Conservation (phyloP, 1,140 invertebrate species). For the Propsilocerus akamusi region DNA sequence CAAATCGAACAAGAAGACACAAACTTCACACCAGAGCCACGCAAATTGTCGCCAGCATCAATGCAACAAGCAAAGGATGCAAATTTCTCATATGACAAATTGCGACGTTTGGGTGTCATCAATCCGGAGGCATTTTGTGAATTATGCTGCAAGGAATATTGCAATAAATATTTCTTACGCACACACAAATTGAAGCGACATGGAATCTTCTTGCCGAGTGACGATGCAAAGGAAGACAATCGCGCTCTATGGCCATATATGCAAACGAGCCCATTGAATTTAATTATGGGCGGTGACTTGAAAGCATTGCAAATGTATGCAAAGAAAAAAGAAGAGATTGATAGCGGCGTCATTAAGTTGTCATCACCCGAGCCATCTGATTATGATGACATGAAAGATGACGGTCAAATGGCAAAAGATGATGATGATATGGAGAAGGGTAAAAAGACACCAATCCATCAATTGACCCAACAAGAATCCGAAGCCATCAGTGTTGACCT, state of each 20-base stretch:
- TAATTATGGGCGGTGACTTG: conserved; percentile 30
- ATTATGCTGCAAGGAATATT: conserved; percentile 87
- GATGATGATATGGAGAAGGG: conserved; percentile 14
- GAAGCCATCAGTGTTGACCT: conserved; percentile 58
- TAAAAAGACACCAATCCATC: conserved; percentile 7
- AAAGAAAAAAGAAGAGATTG: conserved; percentile 4
- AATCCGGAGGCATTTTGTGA: conserved; percentile 84
- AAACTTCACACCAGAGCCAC: conserved; percentile 30
- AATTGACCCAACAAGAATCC: conserved; percentile 16
- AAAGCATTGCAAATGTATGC: neutral
- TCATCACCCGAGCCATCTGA: conserved; percentile 28
- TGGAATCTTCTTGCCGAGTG: conserved; percentile 40
- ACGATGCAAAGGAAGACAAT: conserved; percentile 24
- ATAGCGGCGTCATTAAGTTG: neutral
- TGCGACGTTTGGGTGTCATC: conserved; percentile 57
- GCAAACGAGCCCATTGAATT: conserved; percentile 39
- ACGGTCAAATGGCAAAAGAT: conserved; percentile 20
- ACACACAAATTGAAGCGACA: conserved; percentile 81
- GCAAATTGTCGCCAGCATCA: conserved; percentile 36
- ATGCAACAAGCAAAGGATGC: conserved; percentile 39
- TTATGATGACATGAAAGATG: conserved; percentile 23
- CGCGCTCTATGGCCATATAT: conserved; percentile 26
- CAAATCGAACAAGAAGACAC: conserved; percentile 33
- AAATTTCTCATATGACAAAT: conserved; percentile 43
- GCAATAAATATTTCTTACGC: conserved; percentile 84